Evolutionary conservation across 2,888 invertebrate genomes (phyloP).

Genomic region (Xestobium rufovillosum): DNA sequence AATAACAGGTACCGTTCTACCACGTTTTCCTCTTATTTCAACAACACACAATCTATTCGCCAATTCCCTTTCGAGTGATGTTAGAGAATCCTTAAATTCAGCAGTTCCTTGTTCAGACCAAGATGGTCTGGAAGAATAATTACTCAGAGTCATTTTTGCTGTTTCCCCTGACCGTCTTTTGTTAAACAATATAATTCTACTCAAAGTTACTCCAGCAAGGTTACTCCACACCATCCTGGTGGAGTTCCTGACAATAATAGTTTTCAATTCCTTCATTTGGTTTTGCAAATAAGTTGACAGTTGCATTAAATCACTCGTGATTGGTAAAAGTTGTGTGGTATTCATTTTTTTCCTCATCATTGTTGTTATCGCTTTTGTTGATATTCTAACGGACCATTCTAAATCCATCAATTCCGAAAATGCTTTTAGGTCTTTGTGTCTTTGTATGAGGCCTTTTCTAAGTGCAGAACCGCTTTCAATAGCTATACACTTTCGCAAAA

Average conservation of each 20-base stretch:
- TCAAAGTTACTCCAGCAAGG: constrained; percentile 5
- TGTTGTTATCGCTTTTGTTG: constrained; percentile 20
- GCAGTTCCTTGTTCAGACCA: constrained; percentile 19
- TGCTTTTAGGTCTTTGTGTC: constrained; percentile 8
- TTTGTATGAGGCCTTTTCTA: constrained; percentile 11
- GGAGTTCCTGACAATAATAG: constrained; percentile 18
- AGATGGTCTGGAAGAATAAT: constrained; percentile 17
- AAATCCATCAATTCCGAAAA: constrained; percentile 17
- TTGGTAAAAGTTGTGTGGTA: constrained; percentile 20
- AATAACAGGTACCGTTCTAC: constrained; percentile 20
- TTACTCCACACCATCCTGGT: constrained; percentile 10
- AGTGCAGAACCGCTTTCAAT: constrained; percentile 14
- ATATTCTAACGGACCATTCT: constrained; percentile 22
- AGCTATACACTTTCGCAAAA: constrained; percentile 15
- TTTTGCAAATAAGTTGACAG: constrained; percentile 17
- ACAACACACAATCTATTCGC: constrained; percentile 16
- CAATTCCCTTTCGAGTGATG: constrained; percentile 19
- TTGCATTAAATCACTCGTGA: constrained; percentile 22
- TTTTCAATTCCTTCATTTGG: constrained; percentile 10
- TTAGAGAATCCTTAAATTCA: constrained; percentile 18
- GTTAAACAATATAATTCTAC: constrained; percentile 22
- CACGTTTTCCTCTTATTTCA: constrained; percentile 20
- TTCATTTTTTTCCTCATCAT: constrained; percentile 16
- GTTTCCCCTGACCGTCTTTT: constrained; percentile 22
- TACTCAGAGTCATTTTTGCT: constrained; percentile 17